These are phyloP conservation scores for Nemurella pictetii DNA, from an alignment of 2,888 invertebrate species.

Conservation along the genomic window DNA sequence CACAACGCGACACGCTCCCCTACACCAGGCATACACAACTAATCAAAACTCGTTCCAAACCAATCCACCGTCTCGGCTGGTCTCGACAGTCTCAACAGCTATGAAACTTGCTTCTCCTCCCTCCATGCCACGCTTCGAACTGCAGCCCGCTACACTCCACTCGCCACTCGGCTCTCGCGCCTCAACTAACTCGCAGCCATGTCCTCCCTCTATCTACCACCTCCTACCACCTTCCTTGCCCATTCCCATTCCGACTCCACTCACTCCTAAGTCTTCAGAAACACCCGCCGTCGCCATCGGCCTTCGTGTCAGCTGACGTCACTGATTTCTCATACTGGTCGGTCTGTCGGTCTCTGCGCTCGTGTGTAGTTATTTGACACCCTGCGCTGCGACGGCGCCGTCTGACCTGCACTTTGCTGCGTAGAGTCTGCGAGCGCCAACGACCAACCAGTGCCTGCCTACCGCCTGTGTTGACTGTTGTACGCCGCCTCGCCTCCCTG, in stretches of 20 bases:
- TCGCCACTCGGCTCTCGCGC: no score
- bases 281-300: not conserved
- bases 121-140: not conserved
- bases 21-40: not conserved
- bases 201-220: not conserved
- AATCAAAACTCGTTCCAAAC: not conserved
- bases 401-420: no score
- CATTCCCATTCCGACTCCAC: not conserved
- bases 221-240: not conserved
- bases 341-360: no score
- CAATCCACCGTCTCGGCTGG: no score
- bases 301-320: conserved; percentile 10
- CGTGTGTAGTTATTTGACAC: not conserved
- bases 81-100: not conserved
- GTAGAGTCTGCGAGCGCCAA: no score
- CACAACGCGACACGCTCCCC: not conserved
- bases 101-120: conserved; percentile 14
- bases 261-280: not conserved
- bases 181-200: no score
- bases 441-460: no score
- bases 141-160: no score
- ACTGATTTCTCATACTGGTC: not conserved
- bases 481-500: not conserved
- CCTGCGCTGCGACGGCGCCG: not conserved
- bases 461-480: not conserved